Percentiles rank a stretch among this genome's conserved stretches.
Conservation (phyloP, 1,140 invertebrate genomes). For the Melitaea cinxia region DNA sequence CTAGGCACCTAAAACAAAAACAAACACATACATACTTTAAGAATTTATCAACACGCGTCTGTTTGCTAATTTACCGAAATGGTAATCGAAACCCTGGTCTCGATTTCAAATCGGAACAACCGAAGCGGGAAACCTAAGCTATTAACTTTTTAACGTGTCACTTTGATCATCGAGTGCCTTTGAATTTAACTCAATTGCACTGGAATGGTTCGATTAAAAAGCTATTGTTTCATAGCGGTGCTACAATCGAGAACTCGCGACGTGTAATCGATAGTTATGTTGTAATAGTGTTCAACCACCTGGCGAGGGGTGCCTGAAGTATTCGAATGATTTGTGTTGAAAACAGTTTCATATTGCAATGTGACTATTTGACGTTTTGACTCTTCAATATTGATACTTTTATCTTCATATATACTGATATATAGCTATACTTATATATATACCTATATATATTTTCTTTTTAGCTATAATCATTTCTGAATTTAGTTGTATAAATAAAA, state of each 20-base stretch:
- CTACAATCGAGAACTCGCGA: conserved; percentile 33
- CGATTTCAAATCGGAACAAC: conserved; percentile 19
- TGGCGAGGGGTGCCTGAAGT: conserved; percentile 14
- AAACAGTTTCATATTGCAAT: conserved; percentile 13
- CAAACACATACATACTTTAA: background rate
- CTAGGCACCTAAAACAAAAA: background rate
- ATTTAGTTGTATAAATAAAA: too few relatives aligned
- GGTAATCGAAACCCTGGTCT: conserved; percentile 16
- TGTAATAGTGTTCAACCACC: conserved; percentile 25
- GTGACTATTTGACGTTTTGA: background rate
- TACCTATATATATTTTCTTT: too few relatives aligned
- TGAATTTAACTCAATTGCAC: conserved; percentile 56
- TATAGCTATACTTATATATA: too few relatives aligned
- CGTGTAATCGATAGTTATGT: conserved; percentile 43
- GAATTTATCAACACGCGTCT: background rate
- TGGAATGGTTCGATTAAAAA: conserved; percentile 48
- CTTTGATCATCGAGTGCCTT: conserved; percentile 42
- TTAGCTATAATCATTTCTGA: too few relatives aligned
- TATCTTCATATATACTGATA: background rate
- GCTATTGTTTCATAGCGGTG: conserved; percentile 51
- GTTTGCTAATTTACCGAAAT: conserved; percentile 14
- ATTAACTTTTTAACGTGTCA: conserved; percentile 39
- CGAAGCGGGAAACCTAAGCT: conserved; percentile 32
- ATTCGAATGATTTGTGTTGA: background rate
- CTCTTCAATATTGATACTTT: background rate